phyloP scores from a whole-genome alignment of 2,113 vertebrate genomes.

The Heterotis niloticus region DNA sequence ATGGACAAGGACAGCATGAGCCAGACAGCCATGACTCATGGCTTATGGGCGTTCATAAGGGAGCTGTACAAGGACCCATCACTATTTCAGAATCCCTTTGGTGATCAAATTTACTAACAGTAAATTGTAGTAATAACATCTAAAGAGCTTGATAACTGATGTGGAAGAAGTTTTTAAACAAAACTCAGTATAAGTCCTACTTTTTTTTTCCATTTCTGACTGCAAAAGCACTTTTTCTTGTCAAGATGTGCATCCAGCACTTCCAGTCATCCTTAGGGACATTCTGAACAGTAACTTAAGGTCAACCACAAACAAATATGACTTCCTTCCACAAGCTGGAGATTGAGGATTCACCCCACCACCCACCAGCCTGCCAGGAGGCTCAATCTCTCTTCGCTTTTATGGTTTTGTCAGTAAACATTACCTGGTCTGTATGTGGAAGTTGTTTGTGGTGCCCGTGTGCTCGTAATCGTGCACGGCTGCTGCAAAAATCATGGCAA shows the following conservation, averaged over 20 bases:
- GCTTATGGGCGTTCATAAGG: not conserved
- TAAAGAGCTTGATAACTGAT: too few relatives aligned
- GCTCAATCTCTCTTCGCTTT: not conserved
- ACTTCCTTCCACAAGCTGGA: not conserved
- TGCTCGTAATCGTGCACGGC: conserved; percentile 93
- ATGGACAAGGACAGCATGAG: not conserved
- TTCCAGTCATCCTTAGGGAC: too few relatives aligned
- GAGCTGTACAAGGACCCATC: not conserved
- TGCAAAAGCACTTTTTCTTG: too few relatives aligned
- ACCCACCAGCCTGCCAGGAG: too few relatives aligned
- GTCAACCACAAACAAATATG: not conserved
- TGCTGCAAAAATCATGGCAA: conserved; percentile 91
- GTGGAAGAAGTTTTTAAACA: too few relatives aligned
- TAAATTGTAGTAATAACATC: not conserved
- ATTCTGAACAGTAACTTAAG: not conserved
- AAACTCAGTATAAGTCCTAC: too few relatives aligned
- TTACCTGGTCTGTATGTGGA: conserved; percentile 89
- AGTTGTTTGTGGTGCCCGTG: conserved; percentile 95
- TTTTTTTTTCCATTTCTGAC: too few relatives aligned
- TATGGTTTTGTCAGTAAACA: not conserved
- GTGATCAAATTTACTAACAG: not conserved
- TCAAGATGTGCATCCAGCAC: too few relatives aligned
- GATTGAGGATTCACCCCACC: not conserved
- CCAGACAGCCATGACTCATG: not conserved
- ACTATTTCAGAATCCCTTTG: not conserved